Evolutionary conservation across 2,113 vertebrate species (phyloP), one percentile per base, ranked within the genome.

Genomic region (Tretioscincus oriximinensis): DNA sequence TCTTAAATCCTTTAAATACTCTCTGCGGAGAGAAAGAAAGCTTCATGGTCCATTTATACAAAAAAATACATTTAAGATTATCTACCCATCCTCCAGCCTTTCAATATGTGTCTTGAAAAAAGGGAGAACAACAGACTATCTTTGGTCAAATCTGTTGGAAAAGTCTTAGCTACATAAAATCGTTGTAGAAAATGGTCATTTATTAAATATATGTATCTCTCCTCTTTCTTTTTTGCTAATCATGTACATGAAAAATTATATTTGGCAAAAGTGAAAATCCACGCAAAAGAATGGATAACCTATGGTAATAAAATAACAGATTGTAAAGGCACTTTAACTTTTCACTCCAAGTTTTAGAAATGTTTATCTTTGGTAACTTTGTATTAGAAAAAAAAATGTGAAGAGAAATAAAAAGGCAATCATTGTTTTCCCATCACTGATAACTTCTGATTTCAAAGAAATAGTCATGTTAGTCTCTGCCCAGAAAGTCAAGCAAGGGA

Each of bases 351-450:
- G 54, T 18, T 22, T 26, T 22, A 80, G 12, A 18, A 73, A 66
- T 21, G 28, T 51, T 28, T 18, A 26, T 9, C 22, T n/a, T 28
- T 75, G 24, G 22, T 2, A 86, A 26, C 61, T 51, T 76, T 81
- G 18, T 64, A 75, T 28, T 20, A 85, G 84, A 84, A 12, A 1
- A 87, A 6, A 58, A 93, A 85, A 91, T 88, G 89, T 86, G 18
- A 18, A 58, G 54, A 18, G 12, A 4, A 18, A 58, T 41, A 58
- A 58, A 51, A 58, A 58, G 54, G 54, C 12, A 58, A 16, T 18
- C 54, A 58, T 12, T 51, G 51, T 51, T 51, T 51, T 51, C 8
- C 9, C 4, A 9, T 2, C 51, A 51, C 51, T 51, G 49, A 51
- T 41, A 41, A 41, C 35, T 41, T 41, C 35, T 5, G 35, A 41